These are phyloP conservation scores for Octodonta nipae DNA, from an alignment of 2,888 invertebrate genomes.

Conservation along the genomic window DNA sequence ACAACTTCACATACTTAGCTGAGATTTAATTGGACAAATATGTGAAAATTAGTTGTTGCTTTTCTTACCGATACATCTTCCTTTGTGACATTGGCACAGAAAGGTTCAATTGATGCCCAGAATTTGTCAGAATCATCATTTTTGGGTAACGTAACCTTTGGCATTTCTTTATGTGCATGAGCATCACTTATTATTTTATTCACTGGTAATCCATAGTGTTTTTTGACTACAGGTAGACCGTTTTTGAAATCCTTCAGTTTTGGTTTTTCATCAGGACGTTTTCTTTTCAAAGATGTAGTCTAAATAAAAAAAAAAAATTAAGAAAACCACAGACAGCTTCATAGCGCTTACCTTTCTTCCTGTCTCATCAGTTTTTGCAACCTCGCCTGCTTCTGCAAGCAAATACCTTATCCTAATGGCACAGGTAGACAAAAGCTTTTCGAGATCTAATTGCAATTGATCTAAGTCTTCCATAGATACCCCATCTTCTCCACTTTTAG, in stretches of 20 bases:
- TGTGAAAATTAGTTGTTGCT: not conserved
- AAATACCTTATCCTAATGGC: constrained; percentile 67
- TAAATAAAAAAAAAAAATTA: constrained; percentile 11
- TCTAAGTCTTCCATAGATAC: constrained; percentile 83
- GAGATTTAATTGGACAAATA: not conserved
- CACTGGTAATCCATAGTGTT: constrained; percentile 23
- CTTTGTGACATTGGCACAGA: constrained; percentile 73
- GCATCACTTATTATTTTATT: constrained; percentile 24
- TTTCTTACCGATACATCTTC: constrained; percentile 59
- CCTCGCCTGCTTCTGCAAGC: constrained; percentile 44
- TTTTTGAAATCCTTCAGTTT: constrained; percentile 28
- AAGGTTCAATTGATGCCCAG: constrained; percentile 89
- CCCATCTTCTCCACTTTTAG: constrained; percentile 57
- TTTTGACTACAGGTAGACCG: constrained; percentile 24
- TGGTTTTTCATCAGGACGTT: constrained; percentile 29
- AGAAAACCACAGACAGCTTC: no score
- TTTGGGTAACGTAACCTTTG: constrained; percentile 60
- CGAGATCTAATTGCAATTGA: constrained; percentile 72
- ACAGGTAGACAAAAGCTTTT: constrained; percentile 69
- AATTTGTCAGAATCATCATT: constrained; percentile 91
- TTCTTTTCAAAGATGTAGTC: constrained; percentile 29
- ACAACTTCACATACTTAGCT: not conserved
- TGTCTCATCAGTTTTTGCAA: constrained; percentile 45
- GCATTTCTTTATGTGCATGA: constrained; percentile 43
- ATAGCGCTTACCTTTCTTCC: no score